Evolutionary conservation across 2,113 vertebrate genomes (phyloP).

Genomic region (Burhinus bistriatus): DNA sequence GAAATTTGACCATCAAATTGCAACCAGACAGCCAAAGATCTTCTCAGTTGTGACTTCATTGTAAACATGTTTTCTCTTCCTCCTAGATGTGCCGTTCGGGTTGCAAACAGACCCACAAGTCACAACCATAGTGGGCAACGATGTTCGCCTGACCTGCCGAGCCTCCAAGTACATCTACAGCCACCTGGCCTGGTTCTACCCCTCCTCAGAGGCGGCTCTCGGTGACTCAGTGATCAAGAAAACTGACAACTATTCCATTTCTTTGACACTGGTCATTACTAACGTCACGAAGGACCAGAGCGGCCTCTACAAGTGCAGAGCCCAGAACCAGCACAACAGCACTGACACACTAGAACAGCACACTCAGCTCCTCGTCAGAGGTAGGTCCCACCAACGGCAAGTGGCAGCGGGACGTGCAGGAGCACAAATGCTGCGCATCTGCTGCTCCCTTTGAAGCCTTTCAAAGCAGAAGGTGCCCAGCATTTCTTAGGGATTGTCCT

Average conservation of each 20-base stretch:
- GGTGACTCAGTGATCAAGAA: neutral
- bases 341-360: slow-evolving; percentile 54
- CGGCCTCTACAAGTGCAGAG: slow-evolving; percentile 77
- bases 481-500: neutral
- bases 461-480: neutral
- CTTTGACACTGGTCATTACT: slow-evolving; percentile 69
- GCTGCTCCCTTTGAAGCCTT: neutral
- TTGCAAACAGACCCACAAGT: slow-evolving; percentile 66
- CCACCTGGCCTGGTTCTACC: slow-evolving; percentile 77
- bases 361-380: slow-evolving; percentile 71
- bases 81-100: slow-evolving; percentile 72
- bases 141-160: slow-evolving; percentile 77
- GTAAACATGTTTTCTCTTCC: neutral
- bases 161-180: slow-evolving; percentile 83
- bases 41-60: neutral
- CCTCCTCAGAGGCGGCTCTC: slow-evolving; percentile 55
- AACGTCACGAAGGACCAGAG: slow-evolving; percentile 76
- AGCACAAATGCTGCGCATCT: neutral
- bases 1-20: neutral
- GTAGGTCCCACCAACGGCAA: slow-evolving; percentile 54
- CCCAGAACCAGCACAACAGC: slow-evolving; percentile 64
- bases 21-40: neutral
- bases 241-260: slow-evolving; percentile 73
- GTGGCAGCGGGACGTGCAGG: accelerated
- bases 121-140: slow-evolving; percentile 71